Percentiles rank a stretch among this genome's conserved stretches.
Conservation (phyloP, 2,797 vertebrate species). For the Pelobates cultripes region DNA sequence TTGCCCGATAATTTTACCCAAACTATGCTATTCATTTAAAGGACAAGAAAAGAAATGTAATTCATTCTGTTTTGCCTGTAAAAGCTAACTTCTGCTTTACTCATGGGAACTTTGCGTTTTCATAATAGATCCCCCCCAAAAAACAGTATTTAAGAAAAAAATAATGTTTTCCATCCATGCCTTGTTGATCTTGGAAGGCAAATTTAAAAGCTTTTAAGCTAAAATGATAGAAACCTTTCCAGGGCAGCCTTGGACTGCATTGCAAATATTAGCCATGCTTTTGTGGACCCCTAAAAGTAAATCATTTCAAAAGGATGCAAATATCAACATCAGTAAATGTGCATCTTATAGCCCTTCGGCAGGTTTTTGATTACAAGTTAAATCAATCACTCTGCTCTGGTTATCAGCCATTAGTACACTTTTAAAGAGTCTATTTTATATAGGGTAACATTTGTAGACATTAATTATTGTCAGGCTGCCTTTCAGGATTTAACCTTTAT, state of each 20-base stretch:
- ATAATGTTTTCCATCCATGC: constrained; percentile 66
- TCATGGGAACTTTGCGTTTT: constrained; percentile 79
- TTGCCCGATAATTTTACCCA: constrained; percentile 92
- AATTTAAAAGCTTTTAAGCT: constrained; percentile 69
- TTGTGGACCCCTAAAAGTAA: constrained; percentile 67
- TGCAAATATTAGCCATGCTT: constrained; percentile 74
- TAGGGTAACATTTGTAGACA: too few relatives aligned
- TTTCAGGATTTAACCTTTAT: too few relatives aligned
- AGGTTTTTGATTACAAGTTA: not conserved
- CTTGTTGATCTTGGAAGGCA: constrained; percentile 65
- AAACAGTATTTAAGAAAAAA: constrained; percentile 58
- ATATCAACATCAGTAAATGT: constrained; percentile 9
- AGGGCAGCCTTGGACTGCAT: constrained; percentile 65
- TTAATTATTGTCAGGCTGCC: too few relatives aligned
- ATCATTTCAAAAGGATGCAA: constrained; percentile 58
- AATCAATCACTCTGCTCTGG: too few relatives aligned
- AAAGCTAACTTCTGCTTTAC: constrained; percentile 73
- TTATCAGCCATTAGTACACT: too few relatives aligned
- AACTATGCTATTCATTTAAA: constrained; percentile 92
- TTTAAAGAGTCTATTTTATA: too few relatives aligned
- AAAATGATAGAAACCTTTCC: constrained; percentile 68
- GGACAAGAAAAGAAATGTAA: constrained; percentile 84
- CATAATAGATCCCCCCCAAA: constrained; percentile 66
- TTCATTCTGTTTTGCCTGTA: constrained; percentile 69
- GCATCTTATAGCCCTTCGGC: not conserved